phyloP scores from a whole-genome alignment of 2,113 vertebrate species.

The Indicator maculatus region DNA sequence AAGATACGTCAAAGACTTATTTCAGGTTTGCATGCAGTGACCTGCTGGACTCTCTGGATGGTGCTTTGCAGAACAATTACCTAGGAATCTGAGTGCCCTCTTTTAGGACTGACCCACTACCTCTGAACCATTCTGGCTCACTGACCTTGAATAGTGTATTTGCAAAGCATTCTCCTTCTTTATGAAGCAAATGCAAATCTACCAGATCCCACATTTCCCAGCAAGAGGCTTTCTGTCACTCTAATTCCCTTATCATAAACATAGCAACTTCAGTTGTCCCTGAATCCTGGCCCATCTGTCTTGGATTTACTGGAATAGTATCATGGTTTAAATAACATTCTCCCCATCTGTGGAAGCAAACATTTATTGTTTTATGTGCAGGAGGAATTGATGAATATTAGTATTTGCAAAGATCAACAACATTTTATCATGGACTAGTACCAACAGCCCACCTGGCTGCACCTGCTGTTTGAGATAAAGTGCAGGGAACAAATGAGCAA shows the following conservation, averaged over 20 bases:
- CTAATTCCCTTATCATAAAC: conserved; percentile 53
- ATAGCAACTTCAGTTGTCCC: conserved; percentile 43
- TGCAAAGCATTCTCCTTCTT: background rate
- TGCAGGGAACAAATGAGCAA: background rate
- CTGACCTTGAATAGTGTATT: background rate
- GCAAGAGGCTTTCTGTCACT: conserved; percentile 27
- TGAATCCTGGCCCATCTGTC: conserved; percentile 32
- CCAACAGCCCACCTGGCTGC: background rate
- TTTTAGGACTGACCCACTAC: background rate
- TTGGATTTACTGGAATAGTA: conserved; percentile 30
- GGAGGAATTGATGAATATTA: conserved; percentile 13
- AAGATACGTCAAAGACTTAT: background rate
- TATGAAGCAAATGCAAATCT: conserved; percentile 35
- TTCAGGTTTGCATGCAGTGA: background rate
- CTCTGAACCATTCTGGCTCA: background rate
- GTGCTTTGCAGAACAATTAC: background rate
- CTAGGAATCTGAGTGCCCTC: background rate
- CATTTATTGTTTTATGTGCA: conserved; percentile 19
- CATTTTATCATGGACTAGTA: background rate
- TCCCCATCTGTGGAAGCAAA: conserved; percentile 13
- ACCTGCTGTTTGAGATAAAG: background rate
- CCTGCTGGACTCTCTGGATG: rapidly evolving
- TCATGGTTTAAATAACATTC: conserved; percentile 32
- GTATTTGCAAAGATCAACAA: background rate
- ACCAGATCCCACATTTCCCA: background rate